Evolutionary conservation across 1,140 invertebrate species (phyloP), one percentile per base, ranked within the genome.

Genomic region (Galleria mellonella): DNA sequence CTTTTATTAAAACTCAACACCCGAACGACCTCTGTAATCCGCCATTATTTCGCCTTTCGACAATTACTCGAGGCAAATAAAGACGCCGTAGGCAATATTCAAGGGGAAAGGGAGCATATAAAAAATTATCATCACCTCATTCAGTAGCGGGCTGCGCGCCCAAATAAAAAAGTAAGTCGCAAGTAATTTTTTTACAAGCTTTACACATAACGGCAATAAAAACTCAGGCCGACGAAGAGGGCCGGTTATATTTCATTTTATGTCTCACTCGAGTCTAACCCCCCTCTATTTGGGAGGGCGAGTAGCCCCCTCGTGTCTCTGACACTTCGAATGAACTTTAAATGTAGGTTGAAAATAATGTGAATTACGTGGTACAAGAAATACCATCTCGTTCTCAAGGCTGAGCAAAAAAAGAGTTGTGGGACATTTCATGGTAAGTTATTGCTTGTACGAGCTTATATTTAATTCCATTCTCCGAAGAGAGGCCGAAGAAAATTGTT

Each of bases 181-280:
- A 54, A 72, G 73, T 72, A 77, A 77, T 77, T 77, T 77, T 75
- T 78, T 71, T 68, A 75, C 68, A 67, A 69, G 55, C 63, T 57
- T 65, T 75, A 71, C 69, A 72, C 70, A 72, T 62, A 62, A 62
- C 64, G 46, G 62, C 57, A 72, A 75, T 78, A 75, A 78, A 75
- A 72, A 65, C 59, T 57, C 56, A 54, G 17, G 17, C 57, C 58
- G 56, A 44, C 54, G 51, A 51, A 58, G 62, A 63, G 51, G 62
- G 53, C 50, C 51, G 51, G 51, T 55, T 64, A 74, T 76, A 76
- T 66, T 70, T 73, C 73, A 73, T 67, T 53, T 58, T 55, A 48
- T 38, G 41, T 48, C 56, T 51, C 51, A 45, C 36, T 41, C 45
- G 55, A 42, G 47, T 11, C 36, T 27, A 30, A 17, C 39, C 38